phyloP scores from a whole-genome alignment of 2,888 invertebrate genomes.

The Tanypteryx hageni region DNA sequence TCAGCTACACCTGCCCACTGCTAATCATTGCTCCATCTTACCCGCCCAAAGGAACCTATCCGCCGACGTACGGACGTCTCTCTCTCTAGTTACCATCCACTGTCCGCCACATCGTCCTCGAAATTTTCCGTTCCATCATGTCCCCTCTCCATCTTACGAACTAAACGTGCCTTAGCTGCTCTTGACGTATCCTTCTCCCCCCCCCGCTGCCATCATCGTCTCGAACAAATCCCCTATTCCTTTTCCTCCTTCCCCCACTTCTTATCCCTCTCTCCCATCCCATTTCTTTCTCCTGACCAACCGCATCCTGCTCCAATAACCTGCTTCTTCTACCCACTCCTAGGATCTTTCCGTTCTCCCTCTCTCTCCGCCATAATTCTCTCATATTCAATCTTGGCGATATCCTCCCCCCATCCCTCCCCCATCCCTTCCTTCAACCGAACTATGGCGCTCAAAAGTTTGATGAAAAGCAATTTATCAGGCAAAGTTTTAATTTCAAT shows the following conservation, averaged over 20 bases:
- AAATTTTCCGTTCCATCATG: not conserved
- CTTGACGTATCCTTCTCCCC: not conserved
- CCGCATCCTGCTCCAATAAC: not conserved
- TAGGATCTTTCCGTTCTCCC: not conserved
- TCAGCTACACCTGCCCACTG: too few relatives aligned
- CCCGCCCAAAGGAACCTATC: too few relatives aligned
- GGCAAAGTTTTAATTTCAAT: too few relatives aligned
- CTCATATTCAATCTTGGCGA: not conserved
- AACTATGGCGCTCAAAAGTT: not conserved
- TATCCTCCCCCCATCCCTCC: not conserved
- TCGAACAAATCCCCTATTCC: not conserved
- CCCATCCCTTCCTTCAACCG: not conserved
- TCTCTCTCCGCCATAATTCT: not conserved
- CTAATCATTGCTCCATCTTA: not conserved
- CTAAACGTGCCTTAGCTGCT: not conserved
- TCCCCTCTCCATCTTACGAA: not conserved
- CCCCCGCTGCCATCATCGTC: not conserved
- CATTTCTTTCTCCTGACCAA: not conserved
- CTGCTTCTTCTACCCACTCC: not conserved
- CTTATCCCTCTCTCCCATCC: not conserved
- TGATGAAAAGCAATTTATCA: too few relatives aligned
- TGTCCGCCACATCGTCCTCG: not conserved
- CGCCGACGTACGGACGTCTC: too few relatives aligned
- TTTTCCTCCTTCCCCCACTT: not conserved
- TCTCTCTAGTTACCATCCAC: not conserved